phyloP scores from a whole-genome alignment of 2,888 invertebrate genomes.

The Pegoplata infirma region DNA sequence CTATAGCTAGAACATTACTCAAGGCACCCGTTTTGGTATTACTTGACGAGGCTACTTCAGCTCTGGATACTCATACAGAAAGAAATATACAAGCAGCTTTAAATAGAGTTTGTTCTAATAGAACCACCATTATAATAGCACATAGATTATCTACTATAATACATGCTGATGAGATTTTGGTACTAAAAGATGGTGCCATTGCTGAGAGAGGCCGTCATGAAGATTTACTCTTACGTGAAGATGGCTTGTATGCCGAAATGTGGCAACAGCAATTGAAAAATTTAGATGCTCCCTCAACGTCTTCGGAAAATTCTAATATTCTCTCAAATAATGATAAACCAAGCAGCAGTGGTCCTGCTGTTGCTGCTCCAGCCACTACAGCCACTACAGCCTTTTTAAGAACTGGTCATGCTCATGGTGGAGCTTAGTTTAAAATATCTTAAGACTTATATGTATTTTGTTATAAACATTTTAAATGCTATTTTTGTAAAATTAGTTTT shows the following conservation, averaged over 20 bases:
- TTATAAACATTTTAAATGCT: neutral
- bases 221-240: slow-evolving; percentile 83
- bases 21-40: slow-evolving; percentile 94
- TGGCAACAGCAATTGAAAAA: slow-evolving; percentile 90
- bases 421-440: slow-evolving; percentile 52
- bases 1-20: slow-evolving; percentile 95
- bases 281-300: slow-evolving; percentile 66
- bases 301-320: slow-evolving; percentile 6
- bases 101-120: slow-evolving; percentile 89
- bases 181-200: slow-evolving; percentile 93
- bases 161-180: slow-evolving; percentile 96
- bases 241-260: slow-evolving; percentile 92
- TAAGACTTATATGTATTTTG: neutral
- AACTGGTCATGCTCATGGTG: slow-evolving; percentile 69
- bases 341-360: slow-evolving; percentile 23
- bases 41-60: slow-evolving; percentile 96
- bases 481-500: slow-evolving; percentile 3
- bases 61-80: slow-evolving; percentile 96
- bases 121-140: slow-evolving; percentile 96
- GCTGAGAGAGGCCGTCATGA: slow-evolving; percentile 90
- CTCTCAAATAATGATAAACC: slow-evolving; percentile 29
- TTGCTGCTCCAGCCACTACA: slow-evolving; percentile 18
- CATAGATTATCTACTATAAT: slow-evolving; percentile 96
- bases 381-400: slow-evolving; percentile 62
- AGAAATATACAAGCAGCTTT: slow-evolving; percentile 95